A percentile compares a stretch with the other conserved stretches of the same genome.
phyloP scores from a whole-genome alignment of 2,113 vertebrate genomes.

The Willisornis vidua region DNA sequence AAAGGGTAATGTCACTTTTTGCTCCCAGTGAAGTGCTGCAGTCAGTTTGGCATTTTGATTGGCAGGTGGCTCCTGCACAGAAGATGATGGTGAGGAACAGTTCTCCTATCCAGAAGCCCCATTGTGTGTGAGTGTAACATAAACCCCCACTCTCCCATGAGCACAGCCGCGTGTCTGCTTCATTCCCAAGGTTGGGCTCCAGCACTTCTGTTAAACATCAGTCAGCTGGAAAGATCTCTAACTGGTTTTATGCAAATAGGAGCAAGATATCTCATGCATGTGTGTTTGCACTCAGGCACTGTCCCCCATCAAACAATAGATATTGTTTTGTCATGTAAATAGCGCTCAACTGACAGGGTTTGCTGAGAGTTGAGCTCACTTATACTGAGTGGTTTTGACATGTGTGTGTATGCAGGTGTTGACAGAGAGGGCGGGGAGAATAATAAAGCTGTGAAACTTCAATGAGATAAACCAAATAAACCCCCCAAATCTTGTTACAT shows the following conservation, averaged over 20 bases:
- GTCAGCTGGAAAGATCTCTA: slow-evolving; percentile 29
- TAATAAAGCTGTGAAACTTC: neutral
- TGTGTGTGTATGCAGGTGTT: neutral
- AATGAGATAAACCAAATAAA: neutral
- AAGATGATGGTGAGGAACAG: neutral
- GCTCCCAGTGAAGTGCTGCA: neutral
- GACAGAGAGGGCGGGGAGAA: neutral
- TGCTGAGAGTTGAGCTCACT: neutral
- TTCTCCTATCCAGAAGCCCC: neutral
- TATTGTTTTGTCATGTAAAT: slow-evolving; percentile 36
- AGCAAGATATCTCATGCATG: neutral
- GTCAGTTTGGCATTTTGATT: neutral
- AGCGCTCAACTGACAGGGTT: neutral
- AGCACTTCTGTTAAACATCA: slow-evolving; percentile 30
- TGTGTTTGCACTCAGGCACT: neutral
- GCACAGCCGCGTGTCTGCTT: neutral
- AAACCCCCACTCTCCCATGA: neutral
- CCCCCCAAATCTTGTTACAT: neutral
- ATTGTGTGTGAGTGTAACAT: neutral
- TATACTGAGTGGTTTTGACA: neutral
- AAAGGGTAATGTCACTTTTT: neutral
- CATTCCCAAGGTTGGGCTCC: slow-evolving; percentile 2
- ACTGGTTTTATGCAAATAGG: slow-evolving; percentile 24
- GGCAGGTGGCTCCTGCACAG: neutral
- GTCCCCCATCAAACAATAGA: neutral